phyloP scores from a whole-genome alignment of 2,113 vertebrate species.

The Illadopsis cleaveri region DNA sequence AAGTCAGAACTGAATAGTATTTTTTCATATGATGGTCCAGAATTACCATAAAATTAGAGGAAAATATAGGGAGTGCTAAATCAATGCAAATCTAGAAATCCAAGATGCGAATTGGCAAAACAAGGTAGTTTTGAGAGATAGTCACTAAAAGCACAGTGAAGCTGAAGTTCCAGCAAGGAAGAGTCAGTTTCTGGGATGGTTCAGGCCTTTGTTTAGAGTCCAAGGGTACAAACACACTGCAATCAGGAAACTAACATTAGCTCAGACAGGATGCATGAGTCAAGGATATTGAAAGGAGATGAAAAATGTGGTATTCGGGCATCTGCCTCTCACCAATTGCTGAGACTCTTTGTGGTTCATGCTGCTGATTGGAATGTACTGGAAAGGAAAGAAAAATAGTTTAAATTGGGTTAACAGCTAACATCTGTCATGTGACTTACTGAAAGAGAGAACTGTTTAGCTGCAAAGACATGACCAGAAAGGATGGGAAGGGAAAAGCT shows the following conservation, averaged over 20 bases:
- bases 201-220: neutral
- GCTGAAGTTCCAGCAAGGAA: neutral
- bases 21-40: neutral
- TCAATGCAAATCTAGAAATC: neutral
- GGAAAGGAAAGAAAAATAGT: slow-evolving; percentile 64
- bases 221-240: slow-evolving; percentile 31
- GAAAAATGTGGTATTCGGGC: neutral
- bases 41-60: neutral
- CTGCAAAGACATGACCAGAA: neutral
- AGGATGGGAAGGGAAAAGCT: neutral
- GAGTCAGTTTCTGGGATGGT: neutral
- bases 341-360: slow-evolving; percentile 22
- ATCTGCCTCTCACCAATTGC: neutral
- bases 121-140: neutral
- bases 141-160: neutral
- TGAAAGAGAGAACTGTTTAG: slow-evolving; percentile 15
- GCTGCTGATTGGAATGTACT: neutral
- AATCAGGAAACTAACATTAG: slow-evolving; percentile 64
- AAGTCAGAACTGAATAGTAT: neutral
- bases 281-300: slow-evolving; percentile 42
- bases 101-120: neutral
- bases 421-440: slow-evolving; percentile 39
- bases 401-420: slow-evolving; percentile 42
- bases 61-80: neutral
- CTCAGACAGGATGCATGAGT: slow-evolving; percentile 73